phyloP scores from a whole-genome alignment of 2,888 invertebrate species.

The Amiota mariae region DNA sequence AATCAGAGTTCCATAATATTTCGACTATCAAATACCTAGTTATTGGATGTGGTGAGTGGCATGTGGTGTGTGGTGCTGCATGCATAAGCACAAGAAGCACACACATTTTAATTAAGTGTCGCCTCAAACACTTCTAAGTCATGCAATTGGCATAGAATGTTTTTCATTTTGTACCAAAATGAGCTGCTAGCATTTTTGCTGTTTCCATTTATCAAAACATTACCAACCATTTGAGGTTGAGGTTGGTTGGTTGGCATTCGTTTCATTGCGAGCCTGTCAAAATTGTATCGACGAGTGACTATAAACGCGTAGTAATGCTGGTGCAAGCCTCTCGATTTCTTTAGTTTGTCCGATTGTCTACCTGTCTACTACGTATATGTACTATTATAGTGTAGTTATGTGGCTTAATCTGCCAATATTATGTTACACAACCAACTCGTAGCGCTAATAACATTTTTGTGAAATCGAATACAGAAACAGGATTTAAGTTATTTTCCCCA shows the following conservation, averaged over 20 bases:
- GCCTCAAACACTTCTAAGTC: constrained; percentile 53
- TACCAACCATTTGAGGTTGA: not conserved
- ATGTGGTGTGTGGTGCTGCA: no score
- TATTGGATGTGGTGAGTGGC: no score
- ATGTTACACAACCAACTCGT: not conserved
- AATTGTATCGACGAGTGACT: no score
- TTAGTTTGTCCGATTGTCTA: no score
- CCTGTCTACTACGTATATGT: no score
- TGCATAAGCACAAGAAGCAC: not conserved
- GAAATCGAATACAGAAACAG: not conserved
- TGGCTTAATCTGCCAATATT: no score
- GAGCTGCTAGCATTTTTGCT: constrained; percentile 1
- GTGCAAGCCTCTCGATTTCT: no score
- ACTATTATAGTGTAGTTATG: no score
- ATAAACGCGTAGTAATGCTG: no score
- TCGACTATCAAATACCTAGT: no score
- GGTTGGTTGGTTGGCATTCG: not conserved
- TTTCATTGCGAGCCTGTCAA: not conserved
- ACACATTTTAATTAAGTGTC: constrained; percentile 63
- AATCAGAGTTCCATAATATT: no score
- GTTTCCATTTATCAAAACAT: constrained; percentile 22
- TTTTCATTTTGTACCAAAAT: not conserved
- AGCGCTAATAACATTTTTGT: constrained; percentile 24
- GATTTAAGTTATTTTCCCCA: not conserved
- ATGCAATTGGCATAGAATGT: not conserved